These are phyloP conservation scores for Knipowitschia caucasica DNA, from an alignment of 2,797 vertebrate genomes.

Conservation along the genomic window DNA sequence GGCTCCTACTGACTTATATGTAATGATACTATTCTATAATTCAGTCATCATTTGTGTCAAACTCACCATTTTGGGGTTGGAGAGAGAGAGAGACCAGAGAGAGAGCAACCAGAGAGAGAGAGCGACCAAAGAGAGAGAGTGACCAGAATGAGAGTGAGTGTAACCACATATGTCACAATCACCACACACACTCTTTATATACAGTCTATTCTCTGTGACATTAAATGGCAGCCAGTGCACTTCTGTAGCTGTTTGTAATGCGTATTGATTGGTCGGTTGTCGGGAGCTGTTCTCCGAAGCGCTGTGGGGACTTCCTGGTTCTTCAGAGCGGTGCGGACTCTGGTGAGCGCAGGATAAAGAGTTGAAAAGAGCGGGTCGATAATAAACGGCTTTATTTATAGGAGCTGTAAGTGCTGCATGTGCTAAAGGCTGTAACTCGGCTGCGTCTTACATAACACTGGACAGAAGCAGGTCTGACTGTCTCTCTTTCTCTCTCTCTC, in stretches of 20 bases:
- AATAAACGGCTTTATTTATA: slow-evolving; percentile 1
- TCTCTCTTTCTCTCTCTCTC: no score
- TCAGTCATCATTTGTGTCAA: no score
- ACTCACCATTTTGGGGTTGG: no score
- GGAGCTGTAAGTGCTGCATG: not conserved
- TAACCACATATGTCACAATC: no score
- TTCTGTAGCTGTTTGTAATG: not conserved
- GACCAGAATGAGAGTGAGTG: no score
- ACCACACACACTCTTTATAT: no score
- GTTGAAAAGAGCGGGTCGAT: not conserved
- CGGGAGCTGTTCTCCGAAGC: no score
- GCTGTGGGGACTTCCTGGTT: not conserved
- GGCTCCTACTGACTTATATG: no score
- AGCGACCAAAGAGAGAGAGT: no score
- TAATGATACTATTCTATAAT: no score
- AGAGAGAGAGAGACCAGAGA: no score
- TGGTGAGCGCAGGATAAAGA: not conserved
- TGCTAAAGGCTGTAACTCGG: not conserved
- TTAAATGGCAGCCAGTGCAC: not conserved
- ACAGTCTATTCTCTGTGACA: not conserved
- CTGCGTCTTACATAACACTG: not conserved
- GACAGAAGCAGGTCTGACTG: not conserved
- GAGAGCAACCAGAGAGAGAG: no score
- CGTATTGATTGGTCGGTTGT: not conserved
- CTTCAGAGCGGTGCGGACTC: not conserved